Evolutionary conservation across 2,797 vertebrate genomes (phyloP), one percentile per base, ranked within the genome.

Genomic region (Cheirogaleus major): DNA sequence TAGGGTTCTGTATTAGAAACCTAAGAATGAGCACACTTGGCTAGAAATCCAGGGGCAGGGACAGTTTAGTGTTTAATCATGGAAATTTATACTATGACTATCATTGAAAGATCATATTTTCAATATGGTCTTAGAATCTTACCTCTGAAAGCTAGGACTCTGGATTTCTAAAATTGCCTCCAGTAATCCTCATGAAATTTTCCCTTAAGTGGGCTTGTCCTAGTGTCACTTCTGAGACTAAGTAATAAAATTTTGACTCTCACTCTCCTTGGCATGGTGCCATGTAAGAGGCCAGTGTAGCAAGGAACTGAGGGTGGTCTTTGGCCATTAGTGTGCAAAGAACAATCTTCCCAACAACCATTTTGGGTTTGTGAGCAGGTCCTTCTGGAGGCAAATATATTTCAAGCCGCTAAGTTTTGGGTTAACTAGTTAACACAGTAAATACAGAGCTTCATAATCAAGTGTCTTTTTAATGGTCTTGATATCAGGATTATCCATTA

Each of bases 251-350:
- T 10, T 32, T 30, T 63, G 30, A n/a, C 63, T n/a, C 20, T 69
- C 14, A 17, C 3, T 30, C 50, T 27, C 6, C 32, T 67, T 70
- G 15, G 38, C 32, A 30, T 15, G 11, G 9, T 41, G 13, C 45
- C 4, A 3, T n/a, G 35, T 63, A 4, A 76, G 17, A 50, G 2
- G 10, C 65, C 30, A 22, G 0, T 2, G 1, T 41, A 25, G 3
- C 48, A 18, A 38, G 23, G 38, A 27, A 15, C 22, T 15, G 76
- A 79, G 73, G 20, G 23, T 5, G 32, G 15, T 5, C 23, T 89
- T 32, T 12, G 45, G 50, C 6, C 12, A 23, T 15, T 13, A 50
- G 32, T 41, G 55, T 35, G 23, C 23, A 23, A 52, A 38, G 48
- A 69, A 41, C 32, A n/a, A n/a, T 20, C 17, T 20, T 59, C 12